Percentiles rank a stretch among this genome's conserved stretches.
Evolutionary conservation across 2,888 invertebrate genomes (phyloP).

Genomic region (Empis livida): DNA sequence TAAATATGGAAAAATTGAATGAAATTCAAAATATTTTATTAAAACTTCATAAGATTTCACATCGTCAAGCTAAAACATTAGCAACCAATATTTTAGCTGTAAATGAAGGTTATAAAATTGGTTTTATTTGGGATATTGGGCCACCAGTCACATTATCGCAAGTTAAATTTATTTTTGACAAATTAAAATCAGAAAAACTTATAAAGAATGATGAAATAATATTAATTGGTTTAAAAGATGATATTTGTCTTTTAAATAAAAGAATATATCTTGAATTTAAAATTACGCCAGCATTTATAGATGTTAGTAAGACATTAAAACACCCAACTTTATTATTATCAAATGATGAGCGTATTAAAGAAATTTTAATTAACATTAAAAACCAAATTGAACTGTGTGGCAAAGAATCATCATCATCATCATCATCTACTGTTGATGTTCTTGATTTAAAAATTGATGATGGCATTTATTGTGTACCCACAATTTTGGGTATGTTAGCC

Average conservation of each 20-base stretch:
- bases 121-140: slow-evolving; percentile 22
- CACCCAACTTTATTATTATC: slow-evolving; percentile 8
- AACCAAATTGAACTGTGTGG: neutral
- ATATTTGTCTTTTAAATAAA: slow-evolving; percentile 15
- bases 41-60: slow-evolving; percentile 7
- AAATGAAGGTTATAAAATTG: slow-evolving; percentile 18
- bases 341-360: neutral
- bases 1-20: slow-evolving; percentile 9
- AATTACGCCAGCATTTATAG: slow-evolving; percentile 8
- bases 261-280: slow-evolving; percentile 6
- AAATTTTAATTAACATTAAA: neutral
- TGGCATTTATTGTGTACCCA: slow-evolving; percentile 19
- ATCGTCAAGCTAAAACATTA: slow-evolving; percentile 7
- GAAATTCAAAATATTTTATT: slow-evolving; percentile 9
- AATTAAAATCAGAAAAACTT: slow-evolving; percentile 13
- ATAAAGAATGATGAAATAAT: slow-evolving; percentile 10
- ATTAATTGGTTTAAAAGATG: slow-evolving; percentile 14
- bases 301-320: slow-evolving; percentile 12
- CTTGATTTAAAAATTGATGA: slow-evolving; percentile 3
- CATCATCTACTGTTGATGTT: neutral
- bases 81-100: slow-evolving; percentile 12
- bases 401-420: too few relatives aligned
- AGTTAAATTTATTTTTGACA: slow-evolving; percentile 11
- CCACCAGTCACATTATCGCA: slow-evolving; percentile 9
- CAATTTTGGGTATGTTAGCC: slow-evolving; percentile 22